Evolutionary conservation across 2,113 vertebrate genomes (phyloP).

Genomic region (Pedetes capensis): DNA sequence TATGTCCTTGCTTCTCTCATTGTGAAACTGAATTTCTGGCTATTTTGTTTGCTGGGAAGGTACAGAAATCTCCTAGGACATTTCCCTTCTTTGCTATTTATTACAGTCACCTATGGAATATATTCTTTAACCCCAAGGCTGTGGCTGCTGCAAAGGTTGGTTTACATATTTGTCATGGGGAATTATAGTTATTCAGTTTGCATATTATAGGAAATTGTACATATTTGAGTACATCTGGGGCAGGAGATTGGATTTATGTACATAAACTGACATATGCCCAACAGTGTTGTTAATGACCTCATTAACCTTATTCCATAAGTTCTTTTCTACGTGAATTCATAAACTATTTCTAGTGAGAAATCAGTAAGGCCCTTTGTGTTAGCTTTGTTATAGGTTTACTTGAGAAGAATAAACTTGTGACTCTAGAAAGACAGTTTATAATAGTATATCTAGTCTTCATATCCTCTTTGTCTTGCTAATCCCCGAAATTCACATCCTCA

Average conservation of each 20-base stretch:
- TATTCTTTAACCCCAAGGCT: not conserved
- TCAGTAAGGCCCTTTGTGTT: not conserved
- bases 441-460: not conserved
- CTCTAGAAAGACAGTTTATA: not conserved
- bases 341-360: not conserved
- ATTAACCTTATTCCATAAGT: not conserved
- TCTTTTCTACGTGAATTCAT: not conserved
- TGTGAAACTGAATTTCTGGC: slow-evolving; percentile 51
- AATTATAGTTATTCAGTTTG: not conserved
- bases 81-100: not conserved
- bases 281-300: not conserved
- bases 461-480: not conserved
- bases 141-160: not conserved
- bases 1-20: not conserved
- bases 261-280: not conserved
- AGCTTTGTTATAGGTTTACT: slow-evolving; percentile 24
- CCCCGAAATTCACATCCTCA: not conserved
- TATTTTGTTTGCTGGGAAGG: slow-evolving; percentile 31
- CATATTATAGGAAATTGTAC: not conserved
- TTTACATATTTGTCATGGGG: not conserved
- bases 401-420: not conserved
- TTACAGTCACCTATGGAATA: not conserved
- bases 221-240: not conserved
- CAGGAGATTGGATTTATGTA: not conserved
- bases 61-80: not conserved